phyloP scores from a whole-genome alignment of 2,888 invertebrate species.

The Tiphia femorata region DNA sequence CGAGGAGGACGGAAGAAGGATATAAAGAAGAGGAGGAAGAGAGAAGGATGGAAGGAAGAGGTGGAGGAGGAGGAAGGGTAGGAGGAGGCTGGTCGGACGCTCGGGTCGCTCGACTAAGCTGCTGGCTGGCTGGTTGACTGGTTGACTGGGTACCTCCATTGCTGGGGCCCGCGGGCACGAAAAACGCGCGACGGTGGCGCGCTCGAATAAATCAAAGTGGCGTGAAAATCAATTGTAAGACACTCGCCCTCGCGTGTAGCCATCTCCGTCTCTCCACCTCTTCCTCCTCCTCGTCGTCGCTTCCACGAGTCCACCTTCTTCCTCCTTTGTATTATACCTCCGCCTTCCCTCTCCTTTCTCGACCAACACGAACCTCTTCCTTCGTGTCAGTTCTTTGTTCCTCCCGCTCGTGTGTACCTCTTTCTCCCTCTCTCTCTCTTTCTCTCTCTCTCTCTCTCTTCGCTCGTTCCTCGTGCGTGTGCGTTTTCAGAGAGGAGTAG shows the following conservation, averaged over 20 bases:
- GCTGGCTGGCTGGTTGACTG: slow-evolving; percentile 29
- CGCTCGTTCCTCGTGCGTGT: slow-evolving; percentile 2
- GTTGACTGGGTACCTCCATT: slow-evolving; percentile 45
- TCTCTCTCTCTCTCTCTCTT: slow-evolving; percentile 5
- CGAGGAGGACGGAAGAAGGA: not conserved
- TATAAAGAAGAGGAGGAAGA: not conserved
- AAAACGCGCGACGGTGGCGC: slow-evolving; percentile 52
- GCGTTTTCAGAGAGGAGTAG: slow-evolving; percentile 7
- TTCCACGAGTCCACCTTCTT: not conserved
- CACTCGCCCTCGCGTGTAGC: slow-evolving; percentile 49
- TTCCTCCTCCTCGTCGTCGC: not conserved
- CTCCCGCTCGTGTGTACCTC: slow-evolving; percentile 29
- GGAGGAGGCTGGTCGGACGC: not conserved
- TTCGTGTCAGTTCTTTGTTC: slow-evolving; percentile 19
- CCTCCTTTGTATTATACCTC: not conserved
- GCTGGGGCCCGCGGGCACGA: slow-evolving; percentile 44
- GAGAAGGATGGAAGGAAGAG: slow-evolving; percentile 2
- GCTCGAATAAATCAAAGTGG: slow-evolving; percentile 61
- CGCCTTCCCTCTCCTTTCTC: too few species aligned
- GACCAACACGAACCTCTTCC: slow-evolving; percentile 2
- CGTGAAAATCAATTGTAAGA: slow-evolving; percentile 65
- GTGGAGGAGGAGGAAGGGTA: not conserved
- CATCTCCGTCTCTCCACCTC: slow-evolving; percentile 8
- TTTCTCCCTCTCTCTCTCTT: slow-evolving; percentile 3
- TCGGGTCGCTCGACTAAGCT: too few species aligned